A percentile compares a stretch with the other conserved stretches of the same genome.
Evolutionary conservation across 2,113 vertebrate species (phyloP).

Genomic region (Verasper variegatus): DNA sequence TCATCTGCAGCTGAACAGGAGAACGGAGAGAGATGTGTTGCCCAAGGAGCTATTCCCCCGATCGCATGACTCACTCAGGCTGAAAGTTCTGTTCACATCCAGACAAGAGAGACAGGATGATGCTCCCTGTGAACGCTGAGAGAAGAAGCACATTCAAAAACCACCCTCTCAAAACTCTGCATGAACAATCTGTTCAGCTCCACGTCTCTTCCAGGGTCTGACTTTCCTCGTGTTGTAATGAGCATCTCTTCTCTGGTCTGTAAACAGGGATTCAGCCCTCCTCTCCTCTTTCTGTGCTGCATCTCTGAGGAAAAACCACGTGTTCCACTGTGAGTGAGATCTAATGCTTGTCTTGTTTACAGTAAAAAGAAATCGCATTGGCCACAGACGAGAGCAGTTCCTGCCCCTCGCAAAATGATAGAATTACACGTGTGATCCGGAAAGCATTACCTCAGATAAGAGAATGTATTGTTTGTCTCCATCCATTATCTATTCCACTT

Average conservation of each 20-base stretch:
- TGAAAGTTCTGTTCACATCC: neutral
- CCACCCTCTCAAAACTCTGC: neutral
- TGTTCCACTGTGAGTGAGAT: neutral
- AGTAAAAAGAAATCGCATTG: neutral
- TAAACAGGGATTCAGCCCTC: neutral
- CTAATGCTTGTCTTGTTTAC: neutral
- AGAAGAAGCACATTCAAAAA: neutral
- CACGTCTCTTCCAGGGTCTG: neutral
- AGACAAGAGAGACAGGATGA: neutral
- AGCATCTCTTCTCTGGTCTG: neutral
- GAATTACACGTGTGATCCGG: neutral
- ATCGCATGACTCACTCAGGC: constrained; percentile 60
- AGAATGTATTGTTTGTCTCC: neutral
- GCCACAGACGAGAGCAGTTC: neutral
- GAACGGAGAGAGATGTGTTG: constrained; percentile 16
- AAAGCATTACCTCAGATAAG: neutral
- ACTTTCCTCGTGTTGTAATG: neutral
- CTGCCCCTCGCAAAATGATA: neutral
- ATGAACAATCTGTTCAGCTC: neutral
- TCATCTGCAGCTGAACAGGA: constrained; percentile 28
- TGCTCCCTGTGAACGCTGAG: neutral
- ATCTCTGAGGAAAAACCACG: neutral
- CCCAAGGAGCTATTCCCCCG: constrained; percentile 43
- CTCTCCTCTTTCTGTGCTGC: neutral
- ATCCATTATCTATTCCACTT: no score